Base-by-base conservation (phyloP, 2,888 invertebrate genomes). In the Coenonympha glycerion region DNA sequence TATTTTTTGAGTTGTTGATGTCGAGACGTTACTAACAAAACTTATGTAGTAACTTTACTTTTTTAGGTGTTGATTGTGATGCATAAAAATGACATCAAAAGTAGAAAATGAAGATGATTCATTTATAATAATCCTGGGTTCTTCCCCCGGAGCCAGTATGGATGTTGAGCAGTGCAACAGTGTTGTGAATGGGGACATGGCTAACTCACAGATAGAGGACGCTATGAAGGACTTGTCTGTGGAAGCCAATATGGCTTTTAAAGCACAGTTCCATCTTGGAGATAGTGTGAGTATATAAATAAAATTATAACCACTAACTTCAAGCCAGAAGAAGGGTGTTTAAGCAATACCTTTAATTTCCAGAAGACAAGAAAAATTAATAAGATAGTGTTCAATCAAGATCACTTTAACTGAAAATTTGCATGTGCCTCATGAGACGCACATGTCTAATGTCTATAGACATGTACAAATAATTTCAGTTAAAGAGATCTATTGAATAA, bases 81-180 rank as follows among this genome's bases (percentile, higher is more conserved):
- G 60, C 13, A 41, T 37, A 50, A 73, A 51, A 53, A 83, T 84
- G 85, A 62, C 75, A 49, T 55, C 69, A 28, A 69, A 64, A 42
- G 47, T 60, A 13, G 76, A 79, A 46, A 69, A 64, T 58, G 86
- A 85, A 37, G 87, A 87, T 30, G 87, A 87, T 26, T 87, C 87
- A 0, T 87, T 87, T 59, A 86, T 87, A 28, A 81, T 87, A 52
- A 49, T 63, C 28, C 73, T 87, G 11, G 83, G 84, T 3, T 69
- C 80, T 0, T 87, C 87, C 3, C 87, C 87, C 0, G 77, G 79
- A 1, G 64, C 74, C 0, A 86, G 85, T 51, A 55, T 87, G 58
- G 82, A 81, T 45, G 61, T 77, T 6, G 60, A 56, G n/a, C 77
- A 77, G 44, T 74, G 68, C 50, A 74, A 76, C 41, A 75, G 75